phyloP scores from a whole-genome alignment of 2,888 invertebrate genomes.

The Pinctada fucata region DNA sequence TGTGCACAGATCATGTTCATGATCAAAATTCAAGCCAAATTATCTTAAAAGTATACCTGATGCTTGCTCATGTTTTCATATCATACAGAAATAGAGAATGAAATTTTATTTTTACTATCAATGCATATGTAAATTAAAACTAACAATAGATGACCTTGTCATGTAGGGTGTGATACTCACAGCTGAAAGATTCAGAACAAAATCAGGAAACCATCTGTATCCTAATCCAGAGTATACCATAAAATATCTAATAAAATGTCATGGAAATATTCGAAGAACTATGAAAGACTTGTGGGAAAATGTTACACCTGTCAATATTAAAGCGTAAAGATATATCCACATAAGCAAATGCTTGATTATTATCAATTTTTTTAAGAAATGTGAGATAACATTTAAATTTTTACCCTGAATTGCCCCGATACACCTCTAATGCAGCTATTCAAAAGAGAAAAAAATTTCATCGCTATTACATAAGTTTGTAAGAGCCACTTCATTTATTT shows the following conservation, averaged over 20 bases:
- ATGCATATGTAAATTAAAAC: neutral
- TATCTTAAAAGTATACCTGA: too few species aligned
- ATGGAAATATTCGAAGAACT: neutral
- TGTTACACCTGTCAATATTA: too few species aligned
- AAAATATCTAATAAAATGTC: conserved; percentile 52
- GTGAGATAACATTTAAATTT: neutral
- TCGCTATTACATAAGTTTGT: too few species aligned
- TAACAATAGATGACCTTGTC: neutral
- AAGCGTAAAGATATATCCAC: too few species aligned
- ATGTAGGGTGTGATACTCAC: conserved; percentile 48
- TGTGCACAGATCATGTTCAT: neutral
- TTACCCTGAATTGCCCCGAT: too few species aligned
- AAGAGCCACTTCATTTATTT: too few species aligned
- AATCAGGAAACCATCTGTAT: conserved; percentile 56
- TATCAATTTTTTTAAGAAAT: neutral
- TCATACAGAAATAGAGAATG: too few species aligned
- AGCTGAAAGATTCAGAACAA: conserved; percentile 52
- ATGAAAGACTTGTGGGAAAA: too few species aligned
- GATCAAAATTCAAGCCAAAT: neutral
- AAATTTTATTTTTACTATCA: too few species aligned
- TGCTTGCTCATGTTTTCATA: too few species aligned
- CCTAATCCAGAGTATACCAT: conserved; percentile 53
- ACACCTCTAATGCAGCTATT: too few species aligned
- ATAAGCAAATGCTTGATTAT: neutral
- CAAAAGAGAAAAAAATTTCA: too few species aligned